Conservation (phyloP, 2,113 vertebrate genomes). For the Pandion haliaetus region DNA sequence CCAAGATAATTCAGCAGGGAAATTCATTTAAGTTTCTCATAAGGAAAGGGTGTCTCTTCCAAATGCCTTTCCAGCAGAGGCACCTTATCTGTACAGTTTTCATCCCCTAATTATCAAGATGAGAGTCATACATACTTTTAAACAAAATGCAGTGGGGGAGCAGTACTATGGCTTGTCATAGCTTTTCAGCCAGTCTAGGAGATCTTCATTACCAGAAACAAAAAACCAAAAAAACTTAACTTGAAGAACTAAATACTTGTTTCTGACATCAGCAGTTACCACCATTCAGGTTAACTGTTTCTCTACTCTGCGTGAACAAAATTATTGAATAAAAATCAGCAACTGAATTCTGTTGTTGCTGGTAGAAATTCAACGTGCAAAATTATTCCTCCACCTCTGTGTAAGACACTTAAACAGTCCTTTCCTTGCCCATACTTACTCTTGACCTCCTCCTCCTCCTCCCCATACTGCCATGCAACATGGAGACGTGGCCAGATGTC, state of each 20-base stretch:
- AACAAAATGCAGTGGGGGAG: neutral
- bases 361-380: neutral
- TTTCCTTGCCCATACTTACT: neutral
- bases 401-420: neutral
- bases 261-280: neutral
- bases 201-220: neutral
- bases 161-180: neutral
- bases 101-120: neutral
- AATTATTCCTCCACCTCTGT: neutral
- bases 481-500: rapidly evolving
- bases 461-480: neutral
- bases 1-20: neutral
- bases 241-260: too few relatives aligned
- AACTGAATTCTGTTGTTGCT: neutral
- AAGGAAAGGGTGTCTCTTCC: neutral
- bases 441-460: neutral
- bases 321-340: neutral
- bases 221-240: neutral
- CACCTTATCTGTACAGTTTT: neutral
- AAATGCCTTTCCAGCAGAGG: neutral
- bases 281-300: neutral
- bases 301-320: neutral
- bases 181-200: neutral
- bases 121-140: neutral
- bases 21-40: neutral